phyloP scores from a whole-genome alignment of 2,888 invertebrate species.

The Limnephilus rhombicus region DNA sequence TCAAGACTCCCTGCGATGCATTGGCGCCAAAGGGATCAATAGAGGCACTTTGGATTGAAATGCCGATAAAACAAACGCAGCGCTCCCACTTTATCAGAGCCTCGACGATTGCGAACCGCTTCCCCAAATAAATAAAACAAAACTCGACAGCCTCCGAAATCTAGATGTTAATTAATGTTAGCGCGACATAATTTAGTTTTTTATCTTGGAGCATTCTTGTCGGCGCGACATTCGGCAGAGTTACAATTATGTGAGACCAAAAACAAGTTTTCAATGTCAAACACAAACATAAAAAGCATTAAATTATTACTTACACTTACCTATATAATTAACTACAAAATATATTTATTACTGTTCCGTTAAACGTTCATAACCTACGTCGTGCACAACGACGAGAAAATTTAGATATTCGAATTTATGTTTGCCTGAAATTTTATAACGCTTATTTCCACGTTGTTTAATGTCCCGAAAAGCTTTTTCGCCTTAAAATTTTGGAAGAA shows the following conservation, averaged over 20 bases:
- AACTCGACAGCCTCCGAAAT: neutral
- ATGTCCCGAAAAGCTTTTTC: conserved; percentile 36
- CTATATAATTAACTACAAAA: neutral
- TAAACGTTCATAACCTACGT: neutral
- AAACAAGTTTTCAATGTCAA: neutral
- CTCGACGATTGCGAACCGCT: neutral
- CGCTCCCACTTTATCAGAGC: neutral
- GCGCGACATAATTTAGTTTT: neutral
- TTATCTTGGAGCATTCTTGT: neutral
- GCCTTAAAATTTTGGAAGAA: conserved; percentile 47
- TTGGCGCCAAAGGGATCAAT: neutral
- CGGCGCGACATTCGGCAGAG: neutral
- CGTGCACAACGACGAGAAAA: neutral
- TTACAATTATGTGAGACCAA: neutral
- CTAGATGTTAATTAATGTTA: neutral
- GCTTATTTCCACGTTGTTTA: conserved; percentile 5
- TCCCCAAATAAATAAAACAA: neutral
- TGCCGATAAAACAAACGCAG: neutral
- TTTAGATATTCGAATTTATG: neutral
- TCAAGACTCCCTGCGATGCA: neutral
- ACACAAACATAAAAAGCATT: neutral
- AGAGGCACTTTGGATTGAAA: neutral
- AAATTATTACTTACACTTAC: neutral
- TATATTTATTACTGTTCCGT: neutral
- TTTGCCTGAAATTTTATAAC: neutral